phyloP scores from a whole-genome alignment of 2,113 vertebrate genomes.

The Psilopsiagon aymara region DNA sequence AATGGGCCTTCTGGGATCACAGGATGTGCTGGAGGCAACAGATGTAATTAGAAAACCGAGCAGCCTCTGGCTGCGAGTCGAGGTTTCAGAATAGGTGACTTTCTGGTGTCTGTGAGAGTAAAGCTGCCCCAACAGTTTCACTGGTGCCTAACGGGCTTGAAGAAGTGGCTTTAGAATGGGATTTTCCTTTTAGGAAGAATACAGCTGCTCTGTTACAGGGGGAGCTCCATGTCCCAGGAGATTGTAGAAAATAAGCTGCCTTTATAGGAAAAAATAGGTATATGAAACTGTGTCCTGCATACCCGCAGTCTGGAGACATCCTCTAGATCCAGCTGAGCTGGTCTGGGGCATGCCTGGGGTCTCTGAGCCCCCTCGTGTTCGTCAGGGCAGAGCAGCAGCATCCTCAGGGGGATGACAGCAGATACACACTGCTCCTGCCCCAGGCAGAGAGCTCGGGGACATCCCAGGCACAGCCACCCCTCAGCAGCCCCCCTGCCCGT shows the following conservation, averaged over 20 bases:
- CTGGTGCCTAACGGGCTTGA: background rate
- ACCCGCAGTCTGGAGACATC: background rate
- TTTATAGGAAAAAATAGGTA: background rate
- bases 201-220: background rate
- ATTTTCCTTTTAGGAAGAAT: background rate
- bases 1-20: background rate
- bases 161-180: background rate
- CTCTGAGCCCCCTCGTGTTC: accelerated
- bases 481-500: accelerated
- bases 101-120: accelerated
- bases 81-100: background rate
- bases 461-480: background rate
- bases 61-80: accelerated
- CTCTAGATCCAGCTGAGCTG: background rate
- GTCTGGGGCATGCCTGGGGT: background rate
- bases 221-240: background rate
- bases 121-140: background rate
- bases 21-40: background rate
- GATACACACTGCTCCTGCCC: background rate
- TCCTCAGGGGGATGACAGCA: background rate
- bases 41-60: background rate
- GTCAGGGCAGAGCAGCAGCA: background rate
- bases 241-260: background rate
- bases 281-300: background rate
- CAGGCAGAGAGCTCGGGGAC: background rate